A percentile compares a stretch with the other conserved stretches of the same genome.
phyloP scores from a whole-genome alignment of 2,888 invertebrate species.

The Cephus rjabovi region DNA sequence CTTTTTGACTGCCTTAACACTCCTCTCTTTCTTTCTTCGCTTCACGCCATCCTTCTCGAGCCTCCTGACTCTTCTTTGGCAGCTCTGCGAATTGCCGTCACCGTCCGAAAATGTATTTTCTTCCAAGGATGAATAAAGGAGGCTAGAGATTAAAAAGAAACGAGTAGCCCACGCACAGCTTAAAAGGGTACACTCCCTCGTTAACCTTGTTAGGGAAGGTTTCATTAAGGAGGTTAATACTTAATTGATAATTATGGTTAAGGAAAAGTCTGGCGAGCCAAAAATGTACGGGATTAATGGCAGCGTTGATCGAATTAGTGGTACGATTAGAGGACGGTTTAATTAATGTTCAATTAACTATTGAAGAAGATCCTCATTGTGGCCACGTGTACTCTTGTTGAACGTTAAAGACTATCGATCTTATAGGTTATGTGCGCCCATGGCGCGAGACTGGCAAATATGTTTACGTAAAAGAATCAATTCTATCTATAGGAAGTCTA shows the following conservation, averaged over 20 bases:
- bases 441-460: neutral
- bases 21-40: neutral
- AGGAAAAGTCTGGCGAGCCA: neutral
- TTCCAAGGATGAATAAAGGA: neutral
- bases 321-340: neutral
- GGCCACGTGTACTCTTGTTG: neutral
- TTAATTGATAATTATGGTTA: slow-evolving; percentile 11
- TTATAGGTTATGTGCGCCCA: neutral
- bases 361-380: slow-evolving; percentile 8
- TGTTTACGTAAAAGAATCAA: neutral
- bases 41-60: slow-evolving; percentile 14
- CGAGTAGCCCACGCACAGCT: slow-evolving; percentile 18
- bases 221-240: slow-evolving; percentile 28
- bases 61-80: neutral
- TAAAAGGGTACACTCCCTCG: slow-evolving; percentile 19
- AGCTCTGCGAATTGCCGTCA: slow-evolving; percentile 12
- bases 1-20: neutral
- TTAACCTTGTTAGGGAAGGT: slow-evolving; percentile 26
- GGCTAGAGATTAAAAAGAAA: neutral
- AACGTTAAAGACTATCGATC: neutral
- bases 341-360: slow-evolving; percentile 10
- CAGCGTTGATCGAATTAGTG: neutral
- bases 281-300: neutral
- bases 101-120: slow-evolving; percentile 3
- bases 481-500: neutral